Evolutionary conservation across 2,888 invertebrate genomes (phyloP).

Genomic region (Agonopterix arenella): DNA sequence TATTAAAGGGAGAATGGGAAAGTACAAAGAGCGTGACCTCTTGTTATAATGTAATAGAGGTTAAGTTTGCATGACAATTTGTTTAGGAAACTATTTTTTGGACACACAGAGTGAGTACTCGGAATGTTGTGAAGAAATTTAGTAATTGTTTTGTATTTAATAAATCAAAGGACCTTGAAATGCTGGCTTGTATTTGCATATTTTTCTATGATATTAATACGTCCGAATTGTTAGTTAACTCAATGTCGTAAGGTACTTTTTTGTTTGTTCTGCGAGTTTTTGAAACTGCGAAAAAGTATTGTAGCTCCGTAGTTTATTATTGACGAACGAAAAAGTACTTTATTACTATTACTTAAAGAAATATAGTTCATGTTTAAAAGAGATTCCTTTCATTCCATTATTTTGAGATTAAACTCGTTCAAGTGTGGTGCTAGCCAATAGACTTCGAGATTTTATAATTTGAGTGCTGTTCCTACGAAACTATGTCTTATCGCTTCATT

Average conservation of each 20-base stretch:
- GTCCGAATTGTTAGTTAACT: no score
- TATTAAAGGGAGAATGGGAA: conserved; percentile 26
- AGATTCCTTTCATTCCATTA: conserved; percentile 6
- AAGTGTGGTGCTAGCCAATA: conserved; percentile 7
- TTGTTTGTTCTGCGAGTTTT: no score
- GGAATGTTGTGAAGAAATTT: no score
- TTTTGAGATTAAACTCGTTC: conserved; percentile 3
- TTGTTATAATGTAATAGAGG: background rate
- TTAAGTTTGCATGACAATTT: conserved; percentile 7
- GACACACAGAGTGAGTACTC: background rate
- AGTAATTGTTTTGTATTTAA: no score
- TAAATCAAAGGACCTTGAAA: no score
- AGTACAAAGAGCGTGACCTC: conserved; percentile 33
- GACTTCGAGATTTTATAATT: background rate
- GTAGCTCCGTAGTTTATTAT: background rate
- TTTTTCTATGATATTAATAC: no score
- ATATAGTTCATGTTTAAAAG: background rate
- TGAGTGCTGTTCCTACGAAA: no score
- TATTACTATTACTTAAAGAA: no score
- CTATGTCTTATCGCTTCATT: no score
- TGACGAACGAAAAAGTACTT: no score
- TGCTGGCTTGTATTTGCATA: no score
- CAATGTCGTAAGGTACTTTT: no score
- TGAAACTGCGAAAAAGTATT: background rate
- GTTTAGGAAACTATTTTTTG: background rate